These are phyloP conservation scores for Microtus richardsoni DNA, from an alignment of 2,113 vertebrate species.

Conservation along the genomic window DNA sequence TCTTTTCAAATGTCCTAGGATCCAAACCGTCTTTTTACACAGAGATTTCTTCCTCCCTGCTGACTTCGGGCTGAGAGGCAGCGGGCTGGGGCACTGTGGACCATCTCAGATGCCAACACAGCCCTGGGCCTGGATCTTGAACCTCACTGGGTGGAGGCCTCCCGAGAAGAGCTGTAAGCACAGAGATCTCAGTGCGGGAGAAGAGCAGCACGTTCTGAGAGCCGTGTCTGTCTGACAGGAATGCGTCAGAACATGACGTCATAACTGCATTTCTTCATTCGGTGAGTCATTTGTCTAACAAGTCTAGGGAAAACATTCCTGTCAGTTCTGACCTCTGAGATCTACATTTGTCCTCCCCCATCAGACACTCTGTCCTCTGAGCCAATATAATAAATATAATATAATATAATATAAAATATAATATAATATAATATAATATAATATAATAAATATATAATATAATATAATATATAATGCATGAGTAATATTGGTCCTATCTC, in stretches of 20 bases:
- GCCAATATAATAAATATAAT: neutral
- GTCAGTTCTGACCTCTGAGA: neutral
- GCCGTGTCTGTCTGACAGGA: neutral
- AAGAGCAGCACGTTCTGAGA: neutral
- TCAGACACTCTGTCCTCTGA: neutral
- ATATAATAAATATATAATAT: neutral
- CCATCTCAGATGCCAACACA: neutral
- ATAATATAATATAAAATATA: neutral
- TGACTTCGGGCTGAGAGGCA: neutral
- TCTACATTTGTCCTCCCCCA: neutral
- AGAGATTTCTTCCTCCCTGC: neutral
- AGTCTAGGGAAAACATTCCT: neutral
- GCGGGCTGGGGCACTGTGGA: too few relatives aligned
- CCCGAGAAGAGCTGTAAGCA: neutral
- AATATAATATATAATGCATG: neutral
- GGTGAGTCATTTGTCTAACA: neutral
- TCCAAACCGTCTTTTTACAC: neutral
- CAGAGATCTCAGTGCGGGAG: neutral
- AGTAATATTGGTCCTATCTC: neutral
- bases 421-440: neutral
- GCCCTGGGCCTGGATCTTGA: rapidly evolving
- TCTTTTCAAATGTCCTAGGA: neutral
- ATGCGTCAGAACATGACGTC: neutral
- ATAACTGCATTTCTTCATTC: neutral
- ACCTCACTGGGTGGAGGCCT: neutral